These are phyloP conservation scores for Salticus scenicus DNA, from an alignment of 2,888 invertebrate genomes.

Conservation along the genomic window DNA sequence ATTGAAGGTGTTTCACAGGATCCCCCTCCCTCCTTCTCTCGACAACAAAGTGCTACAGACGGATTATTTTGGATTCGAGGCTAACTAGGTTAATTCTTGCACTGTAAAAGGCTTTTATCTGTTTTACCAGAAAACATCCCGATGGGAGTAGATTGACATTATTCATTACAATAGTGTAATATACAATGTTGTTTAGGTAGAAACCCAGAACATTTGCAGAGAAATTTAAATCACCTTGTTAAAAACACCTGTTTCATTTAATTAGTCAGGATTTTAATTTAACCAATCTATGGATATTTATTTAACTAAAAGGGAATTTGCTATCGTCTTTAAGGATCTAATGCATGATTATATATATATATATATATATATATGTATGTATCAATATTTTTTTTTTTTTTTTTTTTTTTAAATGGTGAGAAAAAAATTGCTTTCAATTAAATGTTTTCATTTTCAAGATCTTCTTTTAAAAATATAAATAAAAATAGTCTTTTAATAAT, in stretches of 20 bases:
- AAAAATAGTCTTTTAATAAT: no score
- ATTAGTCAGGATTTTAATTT: neutral
- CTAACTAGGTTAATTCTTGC: slow-evolving; percentile 3
- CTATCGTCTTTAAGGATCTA: no score
- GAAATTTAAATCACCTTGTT: neutral
- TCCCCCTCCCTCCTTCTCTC: neutral
- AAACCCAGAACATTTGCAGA: neutral
- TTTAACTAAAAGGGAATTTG: neutral
- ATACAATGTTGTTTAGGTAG: neutral
- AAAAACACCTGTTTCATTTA: neutral
- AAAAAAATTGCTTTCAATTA: no score
- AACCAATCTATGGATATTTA: neutral
- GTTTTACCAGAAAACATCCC: neutral
- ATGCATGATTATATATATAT: no score
- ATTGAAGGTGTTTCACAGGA: neutral
- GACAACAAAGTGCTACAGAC: neutral
- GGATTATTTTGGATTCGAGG: slow-evolving; percentile 2
- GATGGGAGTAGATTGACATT: neutral
- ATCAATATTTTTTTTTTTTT: no score
- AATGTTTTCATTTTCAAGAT: no score
- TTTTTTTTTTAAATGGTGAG: no score
- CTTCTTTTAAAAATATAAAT: no score
- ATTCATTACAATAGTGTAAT: neutral
- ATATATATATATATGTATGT: no score
- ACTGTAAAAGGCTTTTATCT: neutral